These are phyloP conservation scores for Epinotia demarniana DNA, from an alignment of 2,888 invertebrate genomes.

Conservation along the genomic window DNA sequence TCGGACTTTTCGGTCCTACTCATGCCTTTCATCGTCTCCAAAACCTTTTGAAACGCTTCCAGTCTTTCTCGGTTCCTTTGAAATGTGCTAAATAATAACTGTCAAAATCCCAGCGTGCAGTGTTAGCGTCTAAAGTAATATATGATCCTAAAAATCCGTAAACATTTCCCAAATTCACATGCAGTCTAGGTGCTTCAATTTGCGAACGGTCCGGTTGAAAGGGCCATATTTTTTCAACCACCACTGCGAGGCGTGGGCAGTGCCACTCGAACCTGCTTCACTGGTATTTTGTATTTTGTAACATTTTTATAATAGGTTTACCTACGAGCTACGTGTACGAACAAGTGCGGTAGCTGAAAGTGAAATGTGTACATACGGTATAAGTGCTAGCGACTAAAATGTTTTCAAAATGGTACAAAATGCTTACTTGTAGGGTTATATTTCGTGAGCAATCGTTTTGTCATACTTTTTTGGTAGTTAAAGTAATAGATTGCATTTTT, in stretches of 20 bases:
- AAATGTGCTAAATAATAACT: neutral
- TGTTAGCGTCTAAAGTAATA: neutral
- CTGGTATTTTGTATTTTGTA: slow-evolving; percentile 39
- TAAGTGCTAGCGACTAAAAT: too few relatives aligned
- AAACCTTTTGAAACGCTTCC: too few relatives aligned
- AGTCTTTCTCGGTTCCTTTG: too few relatives aligned
- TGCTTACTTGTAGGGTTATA: too few relatives aligned
- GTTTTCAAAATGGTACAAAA: too few relatives aligned
- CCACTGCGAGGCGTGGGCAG: slow-evolving; percentile 29
- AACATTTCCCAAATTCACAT: slow-evolving; percentile 18
- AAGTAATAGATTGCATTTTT: too few relatives aligned
- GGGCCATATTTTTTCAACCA: slow-evolving; percentile 45
- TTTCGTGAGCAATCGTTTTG: too few relatives aligned
- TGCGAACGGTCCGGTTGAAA: slow-evolving; percentile 38
- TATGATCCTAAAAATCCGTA: slow-evolving; percentile 22
- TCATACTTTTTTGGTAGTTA: too few relatives aligned
- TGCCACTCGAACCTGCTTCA: slow-evolving; percentile 34
- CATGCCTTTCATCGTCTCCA: too few relatives aligned
- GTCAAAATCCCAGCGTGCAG: neutral
- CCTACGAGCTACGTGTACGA: neutral
- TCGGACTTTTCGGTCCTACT: too few relatives aligned
- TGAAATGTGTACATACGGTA: neutral
- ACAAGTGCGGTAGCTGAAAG: neutral
- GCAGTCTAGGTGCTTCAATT: slow-evolving; percentile 33
- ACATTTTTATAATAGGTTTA: slow-evolving; percentile 18